Evolutionary conservation across 2,888 invertebrate species (phyloP).

Genomic region (Trachelus tabidus): DNA sequence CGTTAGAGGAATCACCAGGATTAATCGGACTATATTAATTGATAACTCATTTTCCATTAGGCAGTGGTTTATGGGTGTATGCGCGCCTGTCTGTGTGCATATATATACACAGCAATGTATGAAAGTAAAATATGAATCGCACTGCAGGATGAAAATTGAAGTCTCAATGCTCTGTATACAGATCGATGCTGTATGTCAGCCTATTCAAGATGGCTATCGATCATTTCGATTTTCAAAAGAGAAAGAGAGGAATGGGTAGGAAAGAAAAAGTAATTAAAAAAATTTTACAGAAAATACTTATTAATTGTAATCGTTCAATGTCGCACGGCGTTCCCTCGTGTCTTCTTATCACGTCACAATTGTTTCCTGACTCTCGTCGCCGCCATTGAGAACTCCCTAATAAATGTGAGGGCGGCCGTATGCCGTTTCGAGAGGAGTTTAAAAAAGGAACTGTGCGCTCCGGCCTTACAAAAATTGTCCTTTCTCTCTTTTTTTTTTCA

Average conservation of each 20-base stretch:
- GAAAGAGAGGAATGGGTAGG: slow-evolving; percentile 2
- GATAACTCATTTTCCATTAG: neutral
- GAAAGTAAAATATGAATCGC: neutral
- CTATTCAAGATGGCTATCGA: neutral
- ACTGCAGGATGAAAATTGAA: neutral
- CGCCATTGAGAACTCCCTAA: neutral
- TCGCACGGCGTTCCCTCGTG: neutral
- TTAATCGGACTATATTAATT: neutral
- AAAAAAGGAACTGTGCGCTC: slow-evolving; percentile 60
- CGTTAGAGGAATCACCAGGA: neutral
- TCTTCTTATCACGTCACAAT: neutral
- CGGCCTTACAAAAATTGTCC: slow-evolving; percentile 56
- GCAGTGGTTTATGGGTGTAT: neutral
- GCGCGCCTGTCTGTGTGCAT: too few species aligned
- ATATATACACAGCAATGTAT: neutral
- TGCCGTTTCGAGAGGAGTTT: slow-evolving; percentile 9
- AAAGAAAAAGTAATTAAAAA: neutral
- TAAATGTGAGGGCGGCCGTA: neutral
- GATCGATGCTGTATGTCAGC: neutral
- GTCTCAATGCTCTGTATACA: neutral
- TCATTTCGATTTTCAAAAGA: neutral
- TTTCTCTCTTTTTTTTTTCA: slow-evolving; percentile 10
- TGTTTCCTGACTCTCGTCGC: neutral
- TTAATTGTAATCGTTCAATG: slow-evolving; percentile 7
- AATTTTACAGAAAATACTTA: neutral